Evolutionary conservation across 2,797 vertebrate species (phyloP), one percentile per base, ranked within the genome.

Genomic region (Cygnus olor): DNA sequence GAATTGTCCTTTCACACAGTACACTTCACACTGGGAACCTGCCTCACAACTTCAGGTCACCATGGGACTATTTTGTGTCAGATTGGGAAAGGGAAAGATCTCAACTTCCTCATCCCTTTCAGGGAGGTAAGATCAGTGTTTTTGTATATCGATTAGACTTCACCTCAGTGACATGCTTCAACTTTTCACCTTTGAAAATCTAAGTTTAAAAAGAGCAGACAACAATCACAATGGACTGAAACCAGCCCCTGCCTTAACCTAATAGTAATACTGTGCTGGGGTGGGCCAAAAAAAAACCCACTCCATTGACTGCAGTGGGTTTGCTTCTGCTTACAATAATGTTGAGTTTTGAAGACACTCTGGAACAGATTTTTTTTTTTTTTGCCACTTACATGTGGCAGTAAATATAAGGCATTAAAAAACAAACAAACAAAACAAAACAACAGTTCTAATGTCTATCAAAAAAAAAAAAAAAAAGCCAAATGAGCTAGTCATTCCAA

Each of bases 1-100:
- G 18, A 93, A n/a, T 71, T 80, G 84, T 92, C 57, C 81, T 80
- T 68, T 71, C 40, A 83, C 87, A 90, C 84, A 61, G 36, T 34
- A 6, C 1, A 3, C 66, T 88, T 85, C 54, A 65, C 56, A 38
- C 14, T 85, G 81, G 76, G 82, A 80, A 40, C 40, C 69, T 80
- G 90, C 80, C 69, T 89, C 65, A 36, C 78, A 69, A 38, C 64
- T 89, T 65, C 8, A 34, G 51, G 71, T 60, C 56, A 65, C 51
- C 51, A 32, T 22, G 64, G 53, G 78, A 57, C 4, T 24, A 19
- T 51, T 89, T 53, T 65, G 34, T 65, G 63, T 83, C 73, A 89
- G 19, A 45, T 21, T 0, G 0, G 27, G 57, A 57, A 22, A 78
- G 25, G 34, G 45, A 89, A 78, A 77, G 60, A 70, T 42, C 57